Base-by-base conservation (phyloP, 1,140 invertebrate genomes). In the Stegodyphus mimosarum region DNA sequence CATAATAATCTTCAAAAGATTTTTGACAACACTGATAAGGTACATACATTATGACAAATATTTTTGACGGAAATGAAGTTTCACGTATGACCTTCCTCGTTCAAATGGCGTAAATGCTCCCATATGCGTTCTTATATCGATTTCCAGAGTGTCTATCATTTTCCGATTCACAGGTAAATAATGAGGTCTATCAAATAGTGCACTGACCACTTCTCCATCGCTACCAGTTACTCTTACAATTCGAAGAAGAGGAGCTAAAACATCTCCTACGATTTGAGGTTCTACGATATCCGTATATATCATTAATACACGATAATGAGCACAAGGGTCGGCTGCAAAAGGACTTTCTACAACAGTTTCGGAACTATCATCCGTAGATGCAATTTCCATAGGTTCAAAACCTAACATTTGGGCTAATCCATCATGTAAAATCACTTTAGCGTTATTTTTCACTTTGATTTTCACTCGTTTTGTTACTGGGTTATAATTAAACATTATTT, bases 11-110 rank as follows among this genome's bases (percentile, higher is more conserved):
- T 18, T 67, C 64, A 18, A 67, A 67, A 7, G 64, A 67, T 67
- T 67, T 67, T 17, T 67, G 11, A 67, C 64, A 67, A 18, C 64
- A 67, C 6, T n/a, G 64, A 72, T 72, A 72, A 2, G 6, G 70
- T 33, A 50, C 48, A 50, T 72, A 72, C 50, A 72, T 50, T 10
- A 72, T 50, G 48, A 72, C 7, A 72, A 9, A 11, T 72, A 51
- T 17, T 49, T 72, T 51, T 50, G 70, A 72, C 70, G 70, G n/a
- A 72, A 72, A 33, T 72, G 70, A 50, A 72, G 50, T 51, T 72
- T 72, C 50, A 72, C 64, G 50, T 72, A 72, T 51, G 48, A 72
- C 18, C 70, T 7, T 50, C 70, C 70, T 9, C 70, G 33, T 17
- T 72, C 70, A 51, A 72, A 72, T 72, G 70, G 48, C 0, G 17